Evolutionary conservation across 2,888 invertebrate species (phyloP), one percentile per base, ranked within the genome.

Genomic region (Napeogenes sylphis): DNA sequence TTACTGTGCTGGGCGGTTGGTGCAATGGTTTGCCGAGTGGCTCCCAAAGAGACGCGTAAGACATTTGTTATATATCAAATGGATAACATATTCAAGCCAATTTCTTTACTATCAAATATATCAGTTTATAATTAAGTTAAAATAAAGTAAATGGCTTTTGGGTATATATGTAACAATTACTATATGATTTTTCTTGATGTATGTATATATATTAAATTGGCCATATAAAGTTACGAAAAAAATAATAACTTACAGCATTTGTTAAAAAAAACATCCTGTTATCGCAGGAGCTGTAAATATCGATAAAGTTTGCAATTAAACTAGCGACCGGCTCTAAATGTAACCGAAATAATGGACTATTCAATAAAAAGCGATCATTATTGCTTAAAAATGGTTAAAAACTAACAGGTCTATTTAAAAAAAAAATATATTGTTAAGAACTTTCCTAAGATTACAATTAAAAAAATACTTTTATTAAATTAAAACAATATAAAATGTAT

Each of bases 241-340:
- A 35, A 2, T 10, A 12, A 42, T 42, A 42, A 42, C 12, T 42
- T 42, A 42, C 10, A 10, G 10, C 10, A 42, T 42, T 42, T 51
- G 51, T 51, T 30, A 30, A 30, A 30, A 51, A 47, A 51, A 51
- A 10, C 51, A 30, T 8, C 30, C 51, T 33, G 38, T 66, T 68
- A 69, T 67, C 68, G 63, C 61, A 4, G 14, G 56, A 14, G 55
- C 42, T 10, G 53, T 59, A 51, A 42, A 42, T 14, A 42, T 53
- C 63, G 68, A 70, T 68, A 67, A 67, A 62, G 30, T 66, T 53
- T 13, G 56, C 54, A 55, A 66, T 65, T 58, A 58, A 68, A 62
- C 47, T 47, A 45, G 47, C 55, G 56, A 30, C 21, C 35, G n/a
- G 5, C 46, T 59, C 53, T 45, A 30, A 30, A 21, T 51, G 30